phyloP scores from a whole-genome alignment of 2,888 invertebrate genomes.

The Drosophila suboccidentalis region DNA sequence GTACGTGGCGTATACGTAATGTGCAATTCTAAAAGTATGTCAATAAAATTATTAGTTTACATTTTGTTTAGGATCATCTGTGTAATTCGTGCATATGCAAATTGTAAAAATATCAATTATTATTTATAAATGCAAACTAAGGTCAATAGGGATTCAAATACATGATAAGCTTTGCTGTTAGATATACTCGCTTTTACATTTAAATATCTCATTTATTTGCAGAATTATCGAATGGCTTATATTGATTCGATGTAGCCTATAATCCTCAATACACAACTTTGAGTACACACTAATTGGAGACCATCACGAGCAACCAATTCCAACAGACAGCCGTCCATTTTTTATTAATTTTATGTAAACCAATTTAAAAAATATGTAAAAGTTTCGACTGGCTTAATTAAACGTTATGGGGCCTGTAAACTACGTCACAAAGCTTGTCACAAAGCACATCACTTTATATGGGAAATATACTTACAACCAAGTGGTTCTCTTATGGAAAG shows the following conservation, averaged over 20 bases:
- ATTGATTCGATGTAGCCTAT: not conserved
- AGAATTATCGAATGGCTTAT: not conserved
- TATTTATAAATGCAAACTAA: not conserved
- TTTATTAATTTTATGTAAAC: not conserved
- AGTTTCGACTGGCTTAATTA: not conserved
- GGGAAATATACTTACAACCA: too few relatives aligned
- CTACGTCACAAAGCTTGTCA: too few relatives aligned
- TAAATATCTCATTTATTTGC: not conserved
- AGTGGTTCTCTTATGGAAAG: too few relatives aligned
- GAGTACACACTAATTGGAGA: not conserved
- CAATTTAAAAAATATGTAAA: not conserved
- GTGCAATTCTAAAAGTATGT: conserved; percentile 31
- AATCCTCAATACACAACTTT: not conserved
- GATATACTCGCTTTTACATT: not conserved
- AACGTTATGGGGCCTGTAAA: too few relatives aligned
- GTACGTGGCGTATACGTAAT: conserved; percentile 47
- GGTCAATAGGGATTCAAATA: not conserved
- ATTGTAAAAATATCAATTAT: not conserved
- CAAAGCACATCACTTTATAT: too few relatives aligned
- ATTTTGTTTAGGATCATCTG: not conserved
- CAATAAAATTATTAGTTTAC: conserved; percentile 17
- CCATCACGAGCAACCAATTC: not conserved
- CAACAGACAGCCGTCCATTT: not conserved
- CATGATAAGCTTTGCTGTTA: not conserved
- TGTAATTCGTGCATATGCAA: not conserved